Conservation (phyloP, 2,113 vertebrate genomes). For the Muntiacus reevesi region DNA sequence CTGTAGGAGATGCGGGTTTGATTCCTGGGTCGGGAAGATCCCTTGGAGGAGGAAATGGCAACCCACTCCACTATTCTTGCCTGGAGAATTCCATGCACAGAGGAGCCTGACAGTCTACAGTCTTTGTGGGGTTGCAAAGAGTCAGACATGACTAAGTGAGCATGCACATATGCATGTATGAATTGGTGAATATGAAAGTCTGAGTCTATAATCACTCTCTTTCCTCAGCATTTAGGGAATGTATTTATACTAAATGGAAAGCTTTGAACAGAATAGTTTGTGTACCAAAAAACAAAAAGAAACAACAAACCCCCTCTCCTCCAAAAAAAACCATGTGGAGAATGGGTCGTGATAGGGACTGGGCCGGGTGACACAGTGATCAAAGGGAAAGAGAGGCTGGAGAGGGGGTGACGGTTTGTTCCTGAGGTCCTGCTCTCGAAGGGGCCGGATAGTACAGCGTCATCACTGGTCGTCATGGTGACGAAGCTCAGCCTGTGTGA, state of each 20-base stretch:
- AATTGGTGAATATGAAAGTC: neutral
- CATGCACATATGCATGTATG: fast-evolving
- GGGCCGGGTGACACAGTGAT: fast-evolving
- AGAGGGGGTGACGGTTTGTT: neutral
- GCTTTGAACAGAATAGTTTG: neutral
- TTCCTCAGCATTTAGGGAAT: neutral
- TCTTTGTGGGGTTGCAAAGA: neutral
- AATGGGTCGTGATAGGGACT: neutral
- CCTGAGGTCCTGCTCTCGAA: neutral
- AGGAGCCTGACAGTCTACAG: neutral
- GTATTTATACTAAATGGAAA: neutral
- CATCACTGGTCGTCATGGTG: neutral
- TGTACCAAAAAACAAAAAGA: neutral
- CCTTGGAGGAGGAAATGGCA: neutral
- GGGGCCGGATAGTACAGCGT: fast-evolving
- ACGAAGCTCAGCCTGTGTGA: neutral
- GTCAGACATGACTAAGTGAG: neutral
- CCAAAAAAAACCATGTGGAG: neutral
- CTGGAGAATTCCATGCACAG: neutral
- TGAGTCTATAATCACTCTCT: neutral
- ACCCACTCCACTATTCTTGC: neutral
- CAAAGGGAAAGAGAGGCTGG: neutral
- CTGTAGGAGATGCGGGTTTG: neutral
- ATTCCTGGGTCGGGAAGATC: neutral
- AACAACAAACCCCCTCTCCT: neutral